Evolutionary conservation across 1,140 invertebrate genomes (phyloP).

Genomic region (Portunus trituberculatus): DNA sequence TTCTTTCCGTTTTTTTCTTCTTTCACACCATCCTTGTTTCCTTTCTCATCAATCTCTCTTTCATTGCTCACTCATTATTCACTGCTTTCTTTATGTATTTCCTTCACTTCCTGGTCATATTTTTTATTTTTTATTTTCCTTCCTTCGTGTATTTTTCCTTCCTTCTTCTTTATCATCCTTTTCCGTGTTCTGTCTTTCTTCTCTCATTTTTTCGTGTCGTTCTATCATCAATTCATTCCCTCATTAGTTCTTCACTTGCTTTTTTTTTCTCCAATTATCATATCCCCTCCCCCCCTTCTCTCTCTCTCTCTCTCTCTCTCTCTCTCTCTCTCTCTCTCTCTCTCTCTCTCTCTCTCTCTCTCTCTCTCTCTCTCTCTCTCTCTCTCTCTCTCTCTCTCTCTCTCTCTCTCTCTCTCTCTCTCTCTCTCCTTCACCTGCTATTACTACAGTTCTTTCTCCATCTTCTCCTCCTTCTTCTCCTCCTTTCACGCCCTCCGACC

Average conservation of each 20-base stretch:
- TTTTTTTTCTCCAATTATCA: background rate
- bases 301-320: background rate
- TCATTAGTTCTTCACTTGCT: background rate
- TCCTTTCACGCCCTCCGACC: background rate
- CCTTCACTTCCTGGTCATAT: background rate
- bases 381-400: background rate
- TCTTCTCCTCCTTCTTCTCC: background rate
- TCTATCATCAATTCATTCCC: background rate
- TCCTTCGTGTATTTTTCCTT: background rate
- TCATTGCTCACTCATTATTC: too few relatives aligned
- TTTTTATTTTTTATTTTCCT: background rate
- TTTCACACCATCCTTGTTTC: background rate
- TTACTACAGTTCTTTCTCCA: background rate
- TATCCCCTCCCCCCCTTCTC: background rate
- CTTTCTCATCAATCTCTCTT: too few relatives aligned
- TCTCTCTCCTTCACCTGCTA: background rate
- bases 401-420: too few relatives aligned
- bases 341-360: background rate
- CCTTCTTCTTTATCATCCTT: background rate
- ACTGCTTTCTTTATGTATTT: too few relatives aligned
- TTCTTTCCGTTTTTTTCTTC: background rate
- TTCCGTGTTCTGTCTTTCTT: background rate
- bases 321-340: background rate
- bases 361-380: slow-evolving; percentile 11
- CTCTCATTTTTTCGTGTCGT: background rate